Conservation (phyloP, 1,140 invertebrate species). For the Nebria ingens region DNA sequence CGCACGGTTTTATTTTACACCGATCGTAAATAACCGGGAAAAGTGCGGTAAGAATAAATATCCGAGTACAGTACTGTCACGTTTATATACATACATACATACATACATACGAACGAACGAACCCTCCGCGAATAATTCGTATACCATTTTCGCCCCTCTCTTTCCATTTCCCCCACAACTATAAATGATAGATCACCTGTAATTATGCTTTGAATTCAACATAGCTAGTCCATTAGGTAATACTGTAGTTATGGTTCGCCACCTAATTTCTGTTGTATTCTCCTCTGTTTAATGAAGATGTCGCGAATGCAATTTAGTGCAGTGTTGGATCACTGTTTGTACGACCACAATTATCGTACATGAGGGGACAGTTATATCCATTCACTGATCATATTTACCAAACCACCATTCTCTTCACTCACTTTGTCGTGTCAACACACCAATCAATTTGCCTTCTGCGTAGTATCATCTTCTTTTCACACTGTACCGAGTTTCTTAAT, state of each 20-base stretch:
- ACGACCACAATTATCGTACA: neutral
- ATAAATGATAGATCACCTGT: slow-evolving; percentile 8
- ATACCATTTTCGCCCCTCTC: neutral
- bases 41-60: slow-evolving; percentile 4
- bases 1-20: slow-evolving; percentile 2
- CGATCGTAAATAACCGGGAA: slow-evolving; percentile 2
- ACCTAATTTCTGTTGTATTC: slow-evolving; percentile 6
- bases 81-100: no score
- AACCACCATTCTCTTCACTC: no score
- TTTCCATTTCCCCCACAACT: no score
- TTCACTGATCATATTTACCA: no score
- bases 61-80: neutral
- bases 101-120: neutral
- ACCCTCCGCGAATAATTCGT: neutral
- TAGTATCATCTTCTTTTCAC: no score
- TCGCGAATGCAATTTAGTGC: slow-evolving; percentile 4
- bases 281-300: slow-evolving; percentile 8
- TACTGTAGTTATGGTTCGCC: slow-evolving; percentile 1
- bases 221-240: slow-evolving; percentile 7
- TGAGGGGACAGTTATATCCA: neutral
- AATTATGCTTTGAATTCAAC: slow-evolving; percentile 1
- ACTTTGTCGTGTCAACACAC: no score
- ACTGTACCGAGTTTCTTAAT: no score
- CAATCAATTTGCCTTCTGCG: no score
- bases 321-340: slow-evolving; percentile 4